Evolutionary conservation across 2,797 vertebrate species (phyloP), one percentile per base, ranked within the genome.

Genomic region (Tapera naevia): DNA sequence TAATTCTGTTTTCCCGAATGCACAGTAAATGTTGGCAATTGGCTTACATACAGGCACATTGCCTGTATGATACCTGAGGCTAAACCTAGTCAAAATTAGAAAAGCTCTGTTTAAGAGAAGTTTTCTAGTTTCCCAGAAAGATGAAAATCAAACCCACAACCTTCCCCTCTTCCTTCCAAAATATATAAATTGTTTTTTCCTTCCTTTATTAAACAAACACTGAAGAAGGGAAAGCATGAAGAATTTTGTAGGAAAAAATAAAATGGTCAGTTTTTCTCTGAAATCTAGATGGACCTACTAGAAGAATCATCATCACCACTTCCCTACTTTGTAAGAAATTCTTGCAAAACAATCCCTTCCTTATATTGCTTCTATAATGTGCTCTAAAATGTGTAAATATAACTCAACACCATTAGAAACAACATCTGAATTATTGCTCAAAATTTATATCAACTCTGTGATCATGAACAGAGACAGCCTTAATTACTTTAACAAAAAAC

Each of bases 401-500:
- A 88, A 93, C 67, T 81, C 91, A 78, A 79, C 62, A 93, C 51
- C 41, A 70, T 94, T 85, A 95, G 53, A 85, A 95, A 89, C 69
- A 96, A 93, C 75, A 54, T 85, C 94, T 92, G 87, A 97, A 92
- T 93, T 94, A 53, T 28, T 92, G 51, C 76, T 95, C 80, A 96
- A 92, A 94, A 91, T 96, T 94, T 92, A 27, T 96, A 92, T 87
- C 91, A 96, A 60, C 57, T 11, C 50, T 41, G 64, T 92, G 80
- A 94, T 93, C 91, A 95, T 61, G 70, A 93, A 94, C 80, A 51
- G 72, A 97, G 91, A 94, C 72, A 94, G 56, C 37, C 62, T 95
- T 96, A 96, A 96, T 96, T 85, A 75, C 75, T 93, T 96, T 91
- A 96, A 95, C 71, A 93, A 96, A 97, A 95, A 96, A 64, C 86